These are phyloP conservation scores for Abrostola triplasia DNA, from an alignment of 2,888 invertebrate species.

Conservation along the genomic window DNA sequence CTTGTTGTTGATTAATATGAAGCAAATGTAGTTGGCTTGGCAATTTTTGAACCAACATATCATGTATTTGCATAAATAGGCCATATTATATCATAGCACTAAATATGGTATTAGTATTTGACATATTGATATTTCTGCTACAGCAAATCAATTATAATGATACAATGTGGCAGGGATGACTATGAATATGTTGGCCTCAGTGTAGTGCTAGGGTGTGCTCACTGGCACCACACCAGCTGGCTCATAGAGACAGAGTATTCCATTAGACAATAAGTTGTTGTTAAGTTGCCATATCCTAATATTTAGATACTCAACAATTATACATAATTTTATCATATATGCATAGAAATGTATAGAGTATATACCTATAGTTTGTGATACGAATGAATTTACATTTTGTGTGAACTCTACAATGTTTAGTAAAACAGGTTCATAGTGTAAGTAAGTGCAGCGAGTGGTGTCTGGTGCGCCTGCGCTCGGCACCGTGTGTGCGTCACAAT, in stretches of 20 bases:
- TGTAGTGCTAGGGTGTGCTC: conserved; percentile 18
- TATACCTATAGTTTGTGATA: conserved; percentile 87
- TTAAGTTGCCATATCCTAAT: conserved; percentile 88
- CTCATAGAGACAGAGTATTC: conserved; percentile 71
- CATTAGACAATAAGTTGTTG: conserved; percentile 87
- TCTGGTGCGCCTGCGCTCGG: background rate
- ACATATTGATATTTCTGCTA: conserved; percentile 6
- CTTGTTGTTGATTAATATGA: background rate
- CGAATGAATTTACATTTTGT: conserved; percentile 86
- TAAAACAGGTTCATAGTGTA: conserved; percentile 62
- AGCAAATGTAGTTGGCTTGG: conserved; percentile 14
- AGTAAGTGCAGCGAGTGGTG: conserved; percentile 28
- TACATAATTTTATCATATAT: conserved; percentile 76
- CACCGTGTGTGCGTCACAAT: conserved; percentile 1
- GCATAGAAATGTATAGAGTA: conserved; percentile 81
- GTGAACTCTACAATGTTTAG: conserved; percentile 76
- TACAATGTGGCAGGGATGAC: conserved; percentile 9
- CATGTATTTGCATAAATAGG: conserved; percentile 14
- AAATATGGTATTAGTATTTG: conserved; percentile 25
- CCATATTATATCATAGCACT: conserved; percentile 28
- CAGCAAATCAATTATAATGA: conserved; percentile 6
- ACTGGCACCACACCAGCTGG: conserved; percentile 45
- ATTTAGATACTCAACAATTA: conserved; percentile 86
- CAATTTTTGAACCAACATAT: conserved; percentile 27
- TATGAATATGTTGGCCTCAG: background rate